Percentiles rank a stretch among this genome's conserved stretches.
Conservation (phyloP, 2,797 vertebrate genomes). For the Morus bassanus region DNA sequence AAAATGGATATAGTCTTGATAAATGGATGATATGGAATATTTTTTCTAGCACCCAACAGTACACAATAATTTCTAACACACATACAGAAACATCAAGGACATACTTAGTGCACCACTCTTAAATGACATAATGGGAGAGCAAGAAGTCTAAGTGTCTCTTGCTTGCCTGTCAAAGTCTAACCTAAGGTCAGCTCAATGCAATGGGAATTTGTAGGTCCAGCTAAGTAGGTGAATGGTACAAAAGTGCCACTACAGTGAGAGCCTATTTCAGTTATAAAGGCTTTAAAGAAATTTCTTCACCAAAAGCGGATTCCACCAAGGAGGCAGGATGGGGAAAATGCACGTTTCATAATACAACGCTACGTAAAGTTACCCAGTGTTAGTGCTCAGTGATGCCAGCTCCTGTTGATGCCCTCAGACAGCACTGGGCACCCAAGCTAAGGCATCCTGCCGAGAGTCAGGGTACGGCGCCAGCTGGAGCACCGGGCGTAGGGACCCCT, state of each 20-base stretch:
- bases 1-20: neutral
- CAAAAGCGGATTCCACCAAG: neutral
- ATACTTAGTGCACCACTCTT: neutral
- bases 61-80: neutral
- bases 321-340: neutral
- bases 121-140: neutral
- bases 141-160: neutral
- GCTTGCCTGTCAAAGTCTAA: neutral
- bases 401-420: neutral
- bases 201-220: neutral
- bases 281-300: neutral
- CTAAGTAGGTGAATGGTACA: neutral
- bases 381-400: neutral
- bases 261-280: neutral
- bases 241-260: neutral
- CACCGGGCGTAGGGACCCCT: rapidly evolving
- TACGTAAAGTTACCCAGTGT: neutral
- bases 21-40: neutral
- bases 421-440: neutral
- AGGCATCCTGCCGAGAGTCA: neutral
- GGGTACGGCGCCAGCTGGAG: neutral
- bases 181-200: neutral
- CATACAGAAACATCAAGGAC: neutral
- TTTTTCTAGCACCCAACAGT: neutral
- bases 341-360: neutral